Conservation (phyloP, 2,888 invertebrate species). For the Choreutis nemorana region DNA sequence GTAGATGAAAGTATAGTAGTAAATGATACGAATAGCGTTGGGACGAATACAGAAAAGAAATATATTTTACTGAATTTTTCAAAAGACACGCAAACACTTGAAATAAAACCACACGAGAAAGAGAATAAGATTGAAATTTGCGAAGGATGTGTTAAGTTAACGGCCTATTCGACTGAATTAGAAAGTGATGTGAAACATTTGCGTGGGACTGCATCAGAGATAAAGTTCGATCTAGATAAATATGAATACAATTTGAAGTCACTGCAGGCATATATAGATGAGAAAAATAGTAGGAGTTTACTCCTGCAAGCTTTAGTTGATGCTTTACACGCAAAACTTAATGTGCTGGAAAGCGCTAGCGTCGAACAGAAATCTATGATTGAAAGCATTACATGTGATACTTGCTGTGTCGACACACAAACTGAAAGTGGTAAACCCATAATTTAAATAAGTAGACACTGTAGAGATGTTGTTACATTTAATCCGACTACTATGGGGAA, state of each 20-base stretch:
- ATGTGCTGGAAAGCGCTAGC: conserved; percentile 26
- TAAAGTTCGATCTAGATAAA: conserved; percentile 25
- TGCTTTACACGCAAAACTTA: conserved; percentile 26
- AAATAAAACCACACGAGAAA: conserved; percentile 12
- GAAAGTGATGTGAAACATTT: conserved; percentile 26
- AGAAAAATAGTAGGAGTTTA: conserved; percentile 28
- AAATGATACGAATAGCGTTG: conserved; percentile 7
- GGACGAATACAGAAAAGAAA: conserved; percentile 4
- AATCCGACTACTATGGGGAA: no score
- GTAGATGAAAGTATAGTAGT: conserved; percentile 11
- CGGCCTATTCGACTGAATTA: conserved; percentile 22
- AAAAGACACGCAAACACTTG: conserved; percentile 25
- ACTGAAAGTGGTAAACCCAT: conserved; percentile 31
- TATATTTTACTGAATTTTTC: no score
- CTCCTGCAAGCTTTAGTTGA: conserved; percentile 23
- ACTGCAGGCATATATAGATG: conserved; percentile 26
- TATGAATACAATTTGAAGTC: conserved; percentile 34
- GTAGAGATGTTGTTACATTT: no score
- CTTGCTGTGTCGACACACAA: conserved; percentile 23
- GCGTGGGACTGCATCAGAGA: conserved; percentile 19
- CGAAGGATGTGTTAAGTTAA: conserved; percentile 26
- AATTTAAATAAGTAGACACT: no score
- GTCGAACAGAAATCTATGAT: conserved; percentile 23
- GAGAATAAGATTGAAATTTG: conserved; percentile 23
- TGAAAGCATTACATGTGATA: conserved; percentile 20